Conservation (phyloP, 1,140 invertebrate genomes). For the Oncopeltus fasciatus region DNA sequence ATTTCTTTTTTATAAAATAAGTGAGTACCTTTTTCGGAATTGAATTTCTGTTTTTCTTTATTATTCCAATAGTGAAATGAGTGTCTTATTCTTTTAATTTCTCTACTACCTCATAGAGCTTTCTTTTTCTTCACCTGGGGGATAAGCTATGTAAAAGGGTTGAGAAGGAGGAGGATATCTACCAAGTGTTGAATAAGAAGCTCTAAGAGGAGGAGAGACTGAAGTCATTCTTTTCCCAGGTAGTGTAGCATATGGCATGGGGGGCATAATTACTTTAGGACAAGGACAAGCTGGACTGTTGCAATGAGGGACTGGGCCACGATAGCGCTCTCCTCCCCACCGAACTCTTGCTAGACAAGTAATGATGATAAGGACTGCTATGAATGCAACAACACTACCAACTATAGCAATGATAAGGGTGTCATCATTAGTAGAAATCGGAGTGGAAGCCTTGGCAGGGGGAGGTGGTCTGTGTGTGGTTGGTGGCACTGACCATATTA, state of each 20-base stretch:
- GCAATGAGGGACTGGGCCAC: conserved; percentile 33
- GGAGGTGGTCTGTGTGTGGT: conserved; percentile 35
- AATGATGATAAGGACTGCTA: conserved; percentile 70
- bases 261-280: conserved; percentile 21
- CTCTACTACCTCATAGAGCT: not conserved
- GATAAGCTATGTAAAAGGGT: conserved; percentile 22
- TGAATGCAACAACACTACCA: conserved; percentile 77
- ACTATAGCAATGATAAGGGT: conserved; percentile 84
- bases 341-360: conserved; percentile 67
- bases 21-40: too few species aligned
- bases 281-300: conserved; percentile 25
- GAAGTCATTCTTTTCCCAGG: conserved; percentile 26
- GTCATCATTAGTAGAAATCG: conserved; percentile 58
- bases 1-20: too few species aligned
- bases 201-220: conserved; percentile 23
- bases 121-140: conserved; percentile 22
- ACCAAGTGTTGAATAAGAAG: conserved; percentile 26
- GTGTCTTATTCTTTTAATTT: too few species aligned
- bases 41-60: too few species aligned
- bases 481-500: conserved; percentile 73
- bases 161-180: conserved; percentile 24
- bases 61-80: too few species aligned
- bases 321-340: conserved; percentile 45
- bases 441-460: conserved; percentile 30
- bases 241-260: conserved; percentile 23